These are phyloP conservation scores for Tillus elongatus DNA, from an alignment of 2,888 invertebrate species.

Conservation along the genomic window DNA sequence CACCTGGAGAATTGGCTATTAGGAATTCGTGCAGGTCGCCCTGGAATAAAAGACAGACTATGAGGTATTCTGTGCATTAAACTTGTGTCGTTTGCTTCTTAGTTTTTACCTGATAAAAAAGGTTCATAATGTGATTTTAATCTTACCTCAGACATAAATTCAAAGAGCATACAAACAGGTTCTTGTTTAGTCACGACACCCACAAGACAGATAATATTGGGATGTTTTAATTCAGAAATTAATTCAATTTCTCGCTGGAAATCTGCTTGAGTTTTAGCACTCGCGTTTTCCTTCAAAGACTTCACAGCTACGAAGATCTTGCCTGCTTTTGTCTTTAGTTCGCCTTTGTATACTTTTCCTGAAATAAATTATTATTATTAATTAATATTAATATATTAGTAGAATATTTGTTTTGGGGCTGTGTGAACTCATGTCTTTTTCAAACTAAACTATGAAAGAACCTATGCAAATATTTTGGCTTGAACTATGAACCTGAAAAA, in stretches of 20 bases:
- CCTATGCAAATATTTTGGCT: conserved; percentile 1
- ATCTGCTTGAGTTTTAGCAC: conserved; percentile 82
- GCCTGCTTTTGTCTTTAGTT: conserved; percentile 62
- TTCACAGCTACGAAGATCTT: conserved; percentile 84
- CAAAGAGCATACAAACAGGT: conserved; percentile 93
- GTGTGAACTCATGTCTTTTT: too few species aligned
- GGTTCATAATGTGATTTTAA: too few species aligned
- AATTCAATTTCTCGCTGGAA: conserved; percentile 90
- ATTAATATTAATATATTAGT: too few species aligned
- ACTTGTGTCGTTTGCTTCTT: too few species aligned
- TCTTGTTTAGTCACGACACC: conserved; percentile 85
- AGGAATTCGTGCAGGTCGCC: conserved; percentile 96
- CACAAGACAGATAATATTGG: conserved; percentile 90
- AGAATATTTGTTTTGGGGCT: too few species aligned
- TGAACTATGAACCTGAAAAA: too few species aligned
- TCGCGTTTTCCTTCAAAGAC: conserved; percentile 87
- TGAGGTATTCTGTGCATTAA: too few species aligned
- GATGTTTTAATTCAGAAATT: conserved; percentile 89
- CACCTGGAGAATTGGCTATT: conserved; percentile 80
- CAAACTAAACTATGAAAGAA: too few species aligned
- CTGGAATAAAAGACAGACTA: conserved; percentile 39
- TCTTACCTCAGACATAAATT: conserved; percentile 76
- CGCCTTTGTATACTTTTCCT: conserved; percentile 92
- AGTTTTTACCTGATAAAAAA: too few species aligned
- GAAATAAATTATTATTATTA: conserved; percentile 17